Conservation (phyloP, 2,113 vertebrate species). For the Hippocampus mohnikei region DNA sequence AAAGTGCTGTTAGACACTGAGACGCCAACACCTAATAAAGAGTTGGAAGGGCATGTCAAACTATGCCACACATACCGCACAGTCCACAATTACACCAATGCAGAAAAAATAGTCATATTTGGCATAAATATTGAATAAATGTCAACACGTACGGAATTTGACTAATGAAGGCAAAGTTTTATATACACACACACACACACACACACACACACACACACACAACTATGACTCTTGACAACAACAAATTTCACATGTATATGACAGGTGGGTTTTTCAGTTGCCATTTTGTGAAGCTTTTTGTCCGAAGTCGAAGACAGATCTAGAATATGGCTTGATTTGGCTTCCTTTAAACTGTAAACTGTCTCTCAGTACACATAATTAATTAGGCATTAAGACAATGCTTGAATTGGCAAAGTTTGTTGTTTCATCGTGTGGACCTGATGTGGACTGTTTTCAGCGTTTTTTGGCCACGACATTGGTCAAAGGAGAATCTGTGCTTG, state of each 20-base stretch:
- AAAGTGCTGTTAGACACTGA: conserved; percentile 82
- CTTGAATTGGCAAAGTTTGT: not conserved
- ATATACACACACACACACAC: too few species aligned
- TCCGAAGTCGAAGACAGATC: not conserved
- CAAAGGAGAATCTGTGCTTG: too few species aligned
- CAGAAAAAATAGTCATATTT: not conserved
- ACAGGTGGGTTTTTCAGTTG: not conserved
- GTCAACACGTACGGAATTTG: not conserved
- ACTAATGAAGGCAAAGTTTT: too few species aligned
- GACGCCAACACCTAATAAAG: conserved; percentile 84
- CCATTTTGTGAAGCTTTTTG: not conserved
- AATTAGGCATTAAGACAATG: not conserved
- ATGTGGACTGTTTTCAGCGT: too few species aligned
- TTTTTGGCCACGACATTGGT: too few species aligned
- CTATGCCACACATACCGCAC: not conserved
- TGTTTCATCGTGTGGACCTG: too few species aligned
- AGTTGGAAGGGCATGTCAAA: not conserved
- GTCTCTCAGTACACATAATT: not conserved
- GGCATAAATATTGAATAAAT: not conserved
- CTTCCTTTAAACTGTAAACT: not conserved
- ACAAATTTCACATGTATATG: not conserved
- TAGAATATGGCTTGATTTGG: not conserved
- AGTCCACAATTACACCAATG: not conserved
- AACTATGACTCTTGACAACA: too few species aligned
- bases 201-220: too few species aligned